Evolutionary conservation across 2,113 vertebrate genomes (phyloP), one percentile per base, ranked within the genome.

Genomic region (Pogonocichla stellata): DNA sequence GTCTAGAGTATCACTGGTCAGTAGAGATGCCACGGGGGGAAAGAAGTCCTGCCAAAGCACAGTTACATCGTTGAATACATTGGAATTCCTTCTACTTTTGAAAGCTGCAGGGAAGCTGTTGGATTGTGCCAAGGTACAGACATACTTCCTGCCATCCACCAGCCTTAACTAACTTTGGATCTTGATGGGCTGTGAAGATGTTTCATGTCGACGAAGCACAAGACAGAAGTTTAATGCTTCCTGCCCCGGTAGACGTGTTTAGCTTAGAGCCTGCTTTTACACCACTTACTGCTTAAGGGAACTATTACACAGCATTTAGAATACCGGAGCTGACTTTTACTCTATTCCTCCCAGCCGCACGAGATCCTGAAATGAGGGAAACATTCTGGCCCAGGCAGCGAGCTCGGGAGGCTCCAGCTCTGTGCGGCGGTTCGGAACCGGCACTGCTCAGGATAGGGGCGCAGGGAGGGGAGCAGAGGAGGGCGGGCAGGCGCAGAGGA

Each of bases 401-500:
- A 10, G 33, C 24, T 40, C 14, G 12, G 26, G 19, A 33, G 4
- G 8, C 3, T 4, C 8, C 0, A 16, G 5, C 23, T 12, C 9
- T 17, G 6, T 6, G 45, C 22, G 34, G 5, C 22, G 1, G 4
- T 4, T 3, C 6, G 24, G 60, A 19, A 24, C 4, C 3, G 13
- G 24, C 45, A 5, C 57, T 2, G 4, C 10, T 5, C 18, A 7
- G 66, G 12, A 56, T 10, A 5, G 0, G 23, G 29, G 17, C 12
- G 48, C 58, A 33, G 6, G 2, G 9, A 28, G 3, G 23, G 24
- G 17, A 13, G 38, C 33, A 11, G 14, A 6, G 29, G 19, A 19
- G 4, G 12, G 12, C 31, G 9, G 47, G 11, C 24, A 8, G 6
- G 23, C 14, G 22, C 5, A 5, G 1, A 24, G 20, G 5, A 13